Evolutionary conservation across 2,797 vertebrate species (phyloP).

Genomic region (Hyperoplus immaculatus): DNA sequence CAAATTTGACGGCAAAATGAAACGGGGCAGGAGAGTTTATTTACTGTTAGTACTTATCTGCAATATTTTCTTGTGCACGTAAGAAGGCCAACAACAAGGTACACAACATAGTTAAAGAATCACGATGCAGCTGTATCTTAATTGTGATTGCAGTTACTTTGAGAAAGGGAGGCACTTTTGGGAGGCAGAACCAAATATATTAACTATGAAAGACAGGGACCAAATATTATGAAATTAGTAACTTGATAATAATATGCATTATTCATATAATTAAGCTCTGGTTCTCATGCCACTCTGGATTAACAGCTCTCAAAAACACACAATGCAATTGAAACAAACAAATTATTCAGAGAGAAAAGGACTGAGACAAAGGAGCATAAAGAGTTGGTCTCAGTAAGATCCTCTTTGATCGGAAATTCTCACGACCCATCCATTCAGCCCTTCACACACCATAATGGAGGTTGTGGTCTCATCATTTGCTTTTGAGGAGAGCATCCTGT

Average conservation of each 20-base stretch:
- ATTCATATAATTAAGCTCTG: constrained; percentile 55
- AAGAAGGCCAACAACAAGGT: constrained; percentile 26
- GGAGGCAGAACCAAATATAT: constrained; percentile 45
- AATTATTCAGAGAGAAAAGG: constrained; percentile 44
- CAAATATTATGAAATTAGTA: constrained; percentile 54
- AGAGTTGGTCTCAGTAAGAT: constrained; percentile 50
- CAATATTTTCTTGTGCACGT: constrained; percentile 23
- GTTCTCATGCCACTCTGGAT: constrained; percentile 58
- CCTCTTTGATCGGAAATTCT: constrained; percentile 63
- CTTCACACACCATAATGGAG: constrained; percentile 64
- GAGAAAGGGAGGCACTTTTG: constrained; percentile 29
- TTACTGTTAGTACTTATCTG: neutral
- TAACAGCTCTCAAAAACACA: constrained; percentile 55
- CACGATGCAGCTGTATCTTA: constrained; percentile 32
- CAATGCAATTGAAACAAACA: constrained; percentile 57
- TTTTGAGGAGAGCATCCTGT: constrained; percentile 50
- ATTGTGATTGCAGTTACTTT: constrained; percentile 33
- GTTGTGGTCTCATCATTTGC: constrained; percentile 69
- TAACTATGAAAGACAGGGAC: constrained; percentile 36
- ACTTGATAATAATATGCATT: constrained; percentile 61
- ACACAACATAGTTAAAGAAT: constrained; percentile 25
- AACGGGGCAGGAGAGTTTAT: neutral
- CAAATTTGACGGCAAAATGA: constrained; percentile 3
- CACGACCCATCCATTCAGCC: constrained; percentile 45
- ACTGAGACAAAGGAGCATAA: constrained; percentile 35